Conservation (phyloP, 2,113 vertebrate genomes). For the Hipposideros armiger region DNA sequence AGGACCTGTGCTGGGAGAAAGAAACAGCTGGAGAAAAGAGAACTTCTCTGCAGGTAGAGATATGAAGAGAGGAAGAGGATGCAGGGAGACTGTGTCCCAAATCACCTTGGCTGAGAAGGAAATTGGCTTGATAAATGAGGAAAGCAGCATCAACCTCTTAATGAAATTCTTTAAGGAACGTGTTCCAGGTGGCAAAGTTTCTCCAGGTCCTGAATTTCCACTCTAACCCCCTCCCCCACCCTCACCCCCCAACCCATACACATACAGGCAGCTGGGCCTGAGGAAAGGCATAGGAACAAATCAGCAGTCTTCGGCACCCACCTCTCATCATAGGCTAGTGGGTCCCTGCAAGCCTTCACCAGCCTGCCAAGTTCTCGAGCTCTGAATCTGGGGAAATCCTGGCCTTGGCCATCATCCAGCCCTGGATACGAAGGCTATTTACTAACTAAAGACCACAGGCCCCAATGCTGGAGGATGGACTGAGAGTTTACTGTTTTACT, state of each 20-base stretch:
- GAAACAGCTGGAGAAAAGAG: slow-evolving; percentile 57
- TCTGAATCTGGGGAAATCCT: slow-evolving; percentile 63
- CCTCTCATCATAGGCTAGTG: slow-evolving; percentile 34
- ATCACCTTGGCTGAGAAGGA: slow-evolving; percentile 72
- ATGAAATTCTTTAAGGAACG: neutral
- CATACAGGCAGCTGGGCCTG: neutral
- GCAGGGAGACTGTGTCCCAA: slow-evolving; percentile 47
- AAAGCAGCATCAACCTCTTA: neutral
- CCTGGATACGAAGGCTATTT: neutral
- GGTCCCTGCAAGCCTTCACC: slow-evolving; percentile 32
- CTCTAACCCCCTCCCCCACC: too few species aligned
- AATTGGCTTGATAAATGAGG: slow-evolving; percentile 76
- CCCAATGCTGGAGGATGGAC: accelerated
- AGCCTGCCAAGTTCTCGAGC: slow-evolving; percentile 69
- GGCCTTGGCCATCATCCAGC: neutral
- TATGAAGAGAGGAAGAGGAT: slow-evolving; percentile 43
- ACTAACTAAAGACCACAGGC: neutral
- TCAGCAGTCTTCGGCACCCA: neutral
- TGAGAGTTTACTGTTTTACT: neutral
- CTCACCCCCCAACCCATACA: neutral
- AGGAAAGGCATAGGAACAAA: neutral
- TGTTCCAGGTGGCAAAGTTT: slow-evolving; percentile 10
- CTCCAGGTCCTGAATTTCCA: neutral
- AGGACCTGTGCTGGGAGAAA: slow-evolving; percentile 6
- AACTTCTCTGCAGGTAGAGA: slow-evolving; percentile 54